These are phyloP conservation scores for Aphaenogaster floridana DNA, from an alignment of 1,140 invertebrate species.

Conservation along the genomic window DNA sequence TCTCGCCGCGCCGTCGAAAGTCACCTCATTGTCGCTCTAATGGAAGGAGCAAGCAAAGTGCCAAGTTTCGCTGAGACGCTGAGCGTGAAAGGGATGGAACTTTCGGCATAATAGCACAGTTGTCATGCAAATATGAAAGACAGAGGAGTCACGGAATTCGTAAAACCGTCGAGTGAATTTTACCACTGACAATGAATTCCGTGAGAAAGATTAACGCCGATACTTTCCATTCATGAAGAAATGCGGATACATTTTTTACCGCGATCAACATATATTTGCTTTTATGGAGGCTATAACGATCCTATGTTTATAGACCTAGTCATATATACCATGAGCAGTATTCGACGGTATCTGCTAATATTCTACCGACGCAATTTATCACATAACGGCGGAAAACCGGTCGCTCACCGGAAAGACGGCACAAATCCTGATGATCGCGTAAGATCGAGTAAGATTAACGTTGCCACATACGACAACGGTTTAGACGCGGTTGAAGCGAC, in stretches of 20 bases:
- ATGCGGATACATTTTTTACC: neutral
- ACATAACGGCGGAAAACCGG: slow-evolving; percentile 16
- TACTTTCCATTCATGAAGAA: neutral
- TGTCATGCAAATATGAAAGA: slow-evolving; percentile 50
- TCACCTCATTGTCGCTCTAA: slow-evolving; percentile 50
- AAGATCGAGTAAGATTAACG: slow-evolving; percentile 70
- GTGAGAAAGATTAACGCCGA: neutral
- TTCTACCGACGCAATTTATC: slow-evolving; percentile 20
- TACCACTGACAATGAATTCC: neutral
- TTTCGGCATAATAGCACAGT: slow-evolving; percentile 36
- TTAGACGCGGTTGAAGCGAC: slow-evolving; percentile 76
- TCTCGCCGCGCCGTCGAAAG: slow-evolving; percentile 36
- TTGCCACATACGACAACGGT: slow-evolving; percentile 77
- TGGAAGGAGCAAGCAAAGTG: slow-evolving; percentile 54
- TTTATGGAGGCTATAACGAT: neutral
- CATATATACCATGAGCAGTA: neutral
- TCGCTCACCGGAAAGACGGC: slow-evolving; percentile 51
- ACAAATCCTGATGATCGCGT: slow-evolving; percentile 58
- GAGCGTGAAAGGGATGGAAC: slow-evolving; percentile 46
- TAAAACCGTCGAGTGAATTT: neutral
- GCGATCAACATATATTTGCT: neutral
- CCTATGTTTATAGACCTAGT: too few relatives aligned
- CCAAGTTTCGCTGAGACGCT: slow-evolving; percentile 45
- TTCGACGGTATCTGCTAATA: neutral
- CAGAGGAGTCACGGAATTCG: slow-evolving; percentile 12